Evolutionary conservation across 1,140 invertebrate genomes (phyloP).

Genomic region (Uloborus diversus): DNA sequence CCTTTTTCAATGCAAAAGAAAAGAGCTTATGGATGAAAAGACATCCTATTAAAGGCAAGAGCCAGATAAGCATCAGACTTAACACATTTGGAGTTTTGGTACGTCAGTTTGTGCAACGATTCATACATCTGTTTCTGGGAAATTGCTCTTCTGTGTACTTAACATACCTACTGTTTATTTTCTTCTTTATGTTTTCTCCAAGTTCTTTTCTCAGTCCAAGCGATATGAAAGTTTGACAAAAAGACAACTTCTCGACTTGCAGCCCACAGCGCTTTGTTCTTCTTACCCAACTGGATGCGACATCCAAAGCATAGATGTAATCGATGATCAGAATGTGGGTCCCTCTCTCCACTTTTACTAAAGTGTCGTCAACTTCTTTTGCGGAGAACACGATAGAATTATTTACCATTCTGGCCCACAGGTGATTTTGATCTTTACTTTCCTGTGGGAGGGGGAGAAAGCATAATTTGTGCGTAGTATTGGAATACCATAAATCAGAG

Average conservation of each 20-base stretch:
- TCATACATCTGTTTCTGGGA: too few relatives aligned
- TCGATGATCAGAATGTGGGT: slow-evolving; percentile 25
- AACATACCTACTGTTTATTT: neutral
- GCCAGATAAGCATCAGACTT: too few relatives aligned
- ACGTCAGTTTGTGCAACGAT: too few relatives aligned
- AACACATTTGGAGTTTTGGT: too few relatives aligned
- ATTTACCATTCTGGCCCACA: slow-evolving; percentile 23
- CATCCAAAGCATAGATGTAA: slow-evolving; percentile 12
- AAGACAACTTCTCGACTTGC: slow-evolving; percentile 16
- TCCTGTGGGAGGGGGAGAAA: neutral
- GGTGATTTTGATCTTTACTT: neutral
- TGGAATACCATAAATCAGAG: too few relatives aligned
- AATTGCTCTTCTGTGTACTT: too few relatives aligned
- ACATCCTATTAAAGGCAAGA: too few relatives aligned
- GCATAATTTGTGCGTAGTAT: too few relatives aligned
- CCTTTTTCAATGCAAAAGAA: too few relatives aligned
- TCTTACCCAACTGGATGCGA: neutral
- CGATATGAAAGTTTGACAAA: slow-evolving; percentile 21
- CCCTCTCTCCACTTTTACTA: slow-evolving; percentile 21
- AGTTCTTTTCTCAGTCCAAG: slow-evolving; percentile 10
- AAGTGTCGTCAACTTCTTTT: neutral
- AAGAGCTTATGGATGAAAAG: too few relatives aligned
- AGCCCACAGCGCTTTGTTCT: neutral
- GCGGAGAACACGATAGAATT: slow-evolving; percentile 4
- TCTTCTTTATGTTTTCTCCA: neutral